Percentiles rank a stretch among this genome's conserved stretches.
Evolutionary conservation across 1,140 invertebrate species (phyloP).

Genomic region (Cecropterus lyciades): DNA sequence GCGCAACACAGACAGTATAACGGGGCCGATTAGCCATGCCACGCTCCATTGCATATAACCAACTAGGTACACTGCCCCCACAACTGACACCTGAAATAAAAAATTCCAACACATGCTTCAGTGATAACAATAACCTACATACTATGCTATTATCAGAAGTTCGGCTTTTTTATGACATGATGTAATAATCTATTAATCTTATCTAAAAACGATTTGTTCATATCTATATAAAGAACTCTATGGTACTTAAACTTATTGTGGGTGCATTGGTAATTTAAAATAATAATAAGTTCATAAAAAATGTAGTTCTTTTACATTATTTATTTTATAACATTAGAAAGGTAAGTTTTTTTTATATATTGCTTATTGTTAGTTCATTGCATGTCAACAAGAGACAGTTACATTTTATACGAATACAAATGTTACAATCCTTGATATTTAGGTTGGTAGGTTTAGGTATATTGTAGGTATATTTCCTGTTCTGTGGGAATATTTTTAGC

Average conservation of each 20-base stretch:
- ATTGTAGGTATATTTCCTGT: conserved; percentile 41
- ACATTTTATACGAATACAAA: not conserved
- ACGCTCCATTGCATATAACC: conserved; percentile 94
- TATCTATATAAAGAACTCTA: not conserved
- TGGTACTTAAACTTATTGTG: not conserved
- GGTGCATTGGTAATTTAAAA: not conserved
- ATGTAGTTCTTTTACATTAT: not conserved
- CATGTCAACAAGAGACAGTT: not conserved
- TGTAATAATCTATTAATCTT: not conserved
- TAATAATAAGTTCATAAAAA: not conserved
- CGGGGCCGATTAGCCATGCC: conserved; percentile 94
- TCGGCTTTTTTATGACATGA: not conserved
- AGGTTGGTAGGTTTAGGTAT: not conserved
- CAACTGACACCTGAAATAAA: conserved; percentile 66
- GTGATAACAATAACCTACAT: not conserved
- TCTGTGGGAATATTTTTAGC: conserved; percentile 43
- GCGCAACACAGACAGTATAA: conserved; percentile 91
- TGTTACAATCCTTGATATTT: not conserved
- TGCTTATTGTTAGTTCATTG: not conserved
- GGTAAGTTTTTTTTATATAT: not conserved
- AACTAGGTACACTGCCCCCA: conserved; percentile 91
- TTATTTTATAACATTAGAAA: too few relatives aligned
- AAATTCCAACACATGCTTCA: not conserved
- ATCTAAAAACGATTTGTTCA: not conserved
- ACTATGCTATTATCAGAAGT: not conserved